Conservation (phyloP, 2,113 vertebrate genomes). For the Ameiurus melas region DNA sequence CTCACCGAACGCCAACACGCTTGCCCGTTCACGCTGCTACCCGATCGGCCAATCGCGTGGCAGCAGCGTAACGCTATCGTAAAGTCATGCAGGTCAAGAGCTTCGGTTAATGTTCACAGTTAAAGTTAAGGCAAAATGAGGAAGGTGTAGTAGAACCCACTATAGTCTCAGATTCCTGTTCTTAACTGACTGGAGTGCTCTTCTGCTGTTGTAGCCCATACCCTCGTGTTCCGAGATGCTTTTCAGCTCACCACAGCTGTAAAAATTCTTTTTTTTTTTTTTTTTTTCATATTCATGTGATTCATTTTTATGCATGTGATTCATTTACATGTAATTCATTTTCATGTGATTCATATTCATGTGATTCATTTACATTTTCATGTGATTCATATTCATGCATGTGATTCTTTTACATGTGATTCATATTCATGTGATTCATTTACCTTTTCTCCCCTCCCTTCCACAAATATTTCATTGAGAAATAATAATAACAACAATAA, state of each 20-base stretch:
- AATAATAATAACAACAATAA: too few species aligned
- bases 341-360: too few species aligned
- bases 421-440: too few species aligned
- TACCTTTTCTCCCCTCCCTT: too few species aligned
- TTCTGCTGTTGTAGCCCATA: background rate
- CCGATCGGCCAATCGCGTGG: background rate
- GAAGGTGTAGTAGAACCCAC: background rate
- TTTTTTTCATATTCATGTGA: too few species aligned
- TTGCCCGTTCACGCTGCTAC: background rate
- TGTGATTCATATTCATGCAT: too few species aligned
- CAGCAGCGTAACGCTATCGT: background rate
- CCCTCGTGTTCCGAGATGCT: background rate
- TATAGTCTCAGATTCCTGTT: background rate
- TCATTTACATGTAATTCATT: too few species aligned
- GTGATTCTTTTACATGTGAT: too few species aligned
- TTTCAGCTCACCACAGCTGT: background rate
- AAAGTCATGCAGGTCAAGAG: background rate
- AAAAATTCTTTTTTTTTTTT: too few species aligned
- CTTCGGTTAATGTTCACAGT: background rate
- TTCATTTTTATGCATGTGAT: too few species aligned
- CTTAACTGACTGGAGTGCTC: background rate
- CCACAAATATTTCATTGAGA: too few species aligned
- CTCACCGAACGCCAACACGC: background rate
- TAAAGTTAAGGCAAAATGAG: background rate
- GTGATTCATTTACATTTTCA: too few species aligned